Evolutionary conservation across 1,140 invertebrate genomes (phyloP).

Genomic region (Drosophila persimilis): DNA sequence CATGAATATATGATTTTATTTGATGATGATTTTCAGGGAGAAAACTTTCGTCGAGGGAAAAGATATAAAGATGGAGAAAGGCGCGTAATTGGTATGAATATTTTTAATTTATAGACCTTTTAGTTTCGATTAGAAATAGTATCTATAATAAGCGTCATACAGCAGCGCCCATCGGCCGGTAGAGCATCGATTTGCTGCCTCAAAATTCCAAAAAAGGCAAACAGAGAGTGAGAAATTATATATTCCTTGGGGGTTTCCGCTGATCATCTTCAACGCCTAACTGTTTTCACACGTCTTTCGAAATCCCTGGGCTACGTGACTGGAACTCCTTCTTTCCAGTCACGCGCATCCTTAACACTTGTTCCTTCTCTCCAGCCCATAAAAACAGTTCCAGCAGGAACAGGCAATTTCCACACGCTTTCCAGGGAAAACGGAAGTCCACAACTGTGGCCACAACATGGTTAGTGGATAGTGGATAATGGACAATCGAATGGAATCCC

Average conservation of each 20-base stretch:
- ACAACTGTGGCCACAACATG: constrained; percentile 32
- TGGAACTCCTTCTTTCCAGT: constrained; percentile 39
- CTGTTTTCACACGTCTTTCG: constrained; percentile 15
- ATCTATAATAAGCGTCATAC: no score
- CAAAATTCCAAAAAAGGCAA: no score
- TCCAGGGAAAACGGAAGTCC: constrained; percentile 67
- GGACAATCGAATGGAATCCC: neutral
- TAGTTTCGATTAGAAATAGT: neutral
- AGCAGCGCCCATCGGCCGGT: no score
- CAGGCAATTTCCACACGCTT: constrained; percentile 60
- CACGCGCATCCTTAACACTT: constrained; percentile 75
- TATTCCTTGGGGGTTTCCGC: no score
- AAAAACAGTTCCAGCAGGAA: constrained; percentile 38
- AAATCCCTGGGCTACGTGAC: constrained; percentile 37
- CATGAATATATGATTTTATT: constrained; percentile 24
- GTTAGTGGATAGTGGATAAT: constrained; percentile 3
- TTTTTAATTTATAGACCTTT: constrained; percentile 8
- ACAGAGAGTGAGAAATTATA: neutral
- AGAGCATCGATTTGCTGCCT: no score
- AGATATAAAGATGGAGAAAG: constrained; percentile 8
- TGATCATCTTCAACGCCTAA: constrained; percentile 12
- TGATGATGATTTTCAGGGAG: constrained; percentile 20
- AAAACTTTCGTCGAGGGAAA: constrained; percentile 24
- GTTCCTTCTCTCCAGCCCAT: constrained; percentile 12
- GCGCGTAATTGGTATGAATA: neutral